These are phyloP conservation scores for Chymomyza amoena DNA, from an alignment of 2,888 invertebrate genomes.

Conservation along the genomic window DNA sequence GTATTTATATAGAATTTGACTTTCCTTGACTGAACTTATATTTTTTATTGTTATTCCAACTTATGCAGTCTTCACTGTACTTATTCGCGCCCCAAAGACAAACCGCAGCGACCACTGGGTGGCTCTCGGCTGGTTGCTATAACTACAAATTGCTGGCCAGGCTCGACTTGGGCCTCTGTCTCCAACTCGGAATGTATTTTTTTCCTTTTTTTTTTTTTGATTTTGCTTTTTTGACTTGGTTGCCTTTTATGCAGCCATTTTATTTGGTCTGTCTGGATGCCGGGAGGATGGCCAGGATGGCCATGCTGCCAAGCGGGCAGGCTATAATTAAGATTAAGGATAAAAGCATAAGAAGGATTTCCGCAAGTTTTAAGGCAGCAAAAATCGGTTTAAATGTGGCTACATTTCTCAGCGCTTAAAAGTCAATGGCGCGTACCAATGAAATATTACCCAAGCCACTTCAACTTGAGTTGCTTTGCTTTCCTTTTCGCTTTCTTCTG, in stretches of 20 bases:
- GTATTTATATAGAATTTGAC: no score
- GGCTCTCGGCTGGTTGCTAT: constrained; percentile 42
- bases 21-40: no score
- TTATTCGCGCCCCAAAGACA: background rate
- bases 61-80: background rate
- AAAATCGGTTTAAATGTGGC: constrained; percentile 64
- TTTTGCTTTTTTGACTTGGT: constrained; percentile 3
- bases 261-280: constrained; percentile 41
- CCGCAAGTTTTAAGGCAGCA: constrained; percentile 50
- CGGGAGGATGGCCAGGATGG: constrained; percentile 1
- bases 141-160: constrained; percentile 63
- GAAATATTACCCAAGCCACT: constrained; percentile 51
- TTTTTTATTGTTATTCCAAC: background rate
- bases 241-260: constrained; percentile 23
- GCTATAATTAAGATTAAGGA: constrained; percentile 78
- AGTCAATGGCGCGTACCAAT: constrained; percentile 70
- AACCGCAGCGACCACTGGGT: background rate
- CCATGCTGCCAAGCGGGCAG: constrained; percentile 46
- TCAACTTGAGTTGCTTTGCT: constrained; percentile 8
- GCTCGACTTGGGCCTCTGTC: background rate
- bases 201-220: constrained; percentile 8
- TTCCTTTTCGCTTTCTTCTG: constrained; percentile 7
- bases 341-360: constrained; percentile 76
- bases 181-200: constrained; percentile 4
- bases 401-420: constrained; percentile 43